Evolutionary conservation across 2,888 invertebrate species (phyloP), one percentile per base, ranked within the genome.

Genomic region (Zeuzera pyrina): DNA sequence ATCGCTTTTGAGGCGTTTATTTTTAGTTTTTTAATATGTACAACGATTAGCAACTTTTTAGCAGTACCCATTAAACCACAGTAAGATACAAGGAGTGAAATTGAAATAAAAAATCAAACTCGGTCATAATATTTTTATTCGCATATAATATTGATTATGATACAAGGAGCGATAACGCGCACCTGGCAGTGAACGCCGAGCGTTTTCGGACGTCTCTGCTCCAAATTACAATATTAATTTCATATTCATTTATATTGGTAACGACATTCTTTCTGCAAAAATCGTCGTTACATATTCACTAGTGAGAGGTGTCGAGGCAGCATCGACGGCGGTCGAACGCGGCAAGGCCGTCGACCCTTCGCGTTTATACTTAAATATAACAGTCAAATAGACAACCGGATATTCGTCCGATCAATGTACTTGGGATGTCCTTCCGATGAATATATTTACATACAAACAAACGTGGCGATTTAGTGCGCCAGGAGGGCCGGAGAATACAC

Each of bases 81-180:
- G n/a, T n/a, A n/a, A n/a, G n/a, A n/a, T n/a, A n/a, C n/a, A n/a
- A n/a, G n/a, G 22, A 6, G 8, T 21, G 21, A 12, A 28, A 24
- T 10, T 10, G 15, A 41, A 58, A 49, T 42, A 45, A 49, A 54
- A 56, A 39, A 34, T 31, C 35, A 33, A 32, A 15, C 41, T 71
- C 66, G 62, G 76, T 79, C 79, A 78, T 78, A 68, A 76, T 79
- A 76, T 65, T 78, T 83, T 81, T 78, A 83, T 76, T 81, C 71
- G 79, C 78, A 79, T 81, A 79, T 76, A 73, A 76, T 78, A 76
- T 77, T 78, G 81, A 79, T 81, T 81, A 83, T 81, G 79, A 81
- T 83, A 81, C 81, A 81, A 74, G 74, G 69, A 77, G 67, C 65
- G 61, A 53, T 44, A 63, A 59, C 52, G 57, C 57, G 61, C 64